Evolutionary conservation across 2,113 vertebrate genomes (phyloP), one percentile per base, ranked within the genome.

Genomic region (Gallinago undulata): DNA sequence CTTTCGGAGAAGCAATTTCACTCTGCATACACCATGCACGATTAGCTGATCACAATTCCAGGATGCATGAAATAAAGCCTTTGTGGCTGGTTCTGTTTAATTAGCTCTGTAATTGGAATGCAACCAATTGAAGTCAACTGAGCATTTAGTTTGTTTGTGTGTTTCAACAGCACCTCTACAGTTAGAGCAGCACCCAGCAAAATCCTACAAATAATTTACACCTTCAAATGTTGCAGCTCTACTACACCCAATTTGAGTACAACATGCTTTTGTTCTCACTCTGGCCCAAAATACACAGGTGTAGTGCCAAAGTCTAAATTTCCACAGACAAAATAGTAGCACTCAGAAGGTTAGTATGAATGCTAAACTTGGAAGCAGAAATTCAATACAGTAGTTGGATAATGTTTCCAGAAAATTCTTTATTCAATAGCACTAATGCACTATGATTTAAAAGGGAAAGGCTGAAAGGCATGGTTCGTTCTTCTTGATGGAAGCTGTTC

Each of bases 391-490:
- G 69, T 47, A 91, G 48, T n/a, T 91, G 67, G 53, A 82, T 87
- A 95, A 95, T 43, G 48, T 89, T 96, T 95, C 68, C 57, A 82
- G 80, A 87, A 88, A 82, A 48, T 27, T 89, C 48, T 84, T 87
- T 82, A 91, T 91, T 92, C 81, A 89, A 59, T 66, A 91, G 48
- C 74, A 73, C 31, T 93, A 94, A 96, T 89, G 90, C 41, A 87
- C 57, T 24, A 10, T 43, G 25, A 91, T 78, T 89, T 87, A 92
- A 93, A 94, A 87, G 30, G 28, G 30, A 53, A n/a, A 89, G 66
- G 30, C 27, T 64, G 80, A 95, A 77, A 92, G 19, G 28, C 50
- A 67, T 51, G 4, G 30, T 41, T 76, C 18, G 13, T 68, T 84
- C 45, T 56, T 87, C 66, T 84, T 79, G 70, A 93, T 28, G 56